phyloP scores from a whole-genome alignment of 2,888 invertebrate genomes.

The Caenorhabditis parvicauda region DNA sequence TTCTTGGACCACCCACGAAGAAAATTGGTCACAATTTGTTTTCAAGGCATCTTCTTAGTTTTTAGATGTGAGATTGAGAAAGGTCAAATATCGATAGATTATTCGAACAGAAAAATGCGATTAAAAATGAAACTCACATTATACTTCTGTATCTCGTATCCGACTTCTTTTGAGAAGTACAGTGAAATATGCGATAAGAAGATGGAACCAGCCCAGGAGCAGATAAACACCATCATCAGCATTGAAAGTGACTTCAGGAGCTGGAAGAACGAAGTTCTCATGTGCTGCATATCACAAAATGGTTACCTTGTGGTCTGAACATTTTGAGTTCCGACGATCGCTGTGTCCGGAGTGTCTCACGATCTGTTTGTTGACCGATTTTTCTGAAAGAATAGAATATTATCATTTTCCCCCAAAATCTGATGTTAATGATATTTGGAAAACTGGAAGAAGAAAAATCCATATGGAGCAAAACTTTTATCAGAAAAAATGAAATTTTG shows the following conservation, averaged over 20 bases:
- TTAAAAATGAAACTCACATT: constrained; percentile 25
- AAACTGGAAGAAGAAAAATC: too few species aligned
- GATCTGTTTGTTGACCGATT: constrained; percentile 13
- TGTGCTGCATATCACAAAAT: too few species aligned
- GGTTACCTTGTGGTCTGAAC: constrained; percentile 16
- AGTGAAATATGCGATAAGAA: constrained; percentile 21
- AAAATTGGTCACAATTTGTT: too few species aligned
- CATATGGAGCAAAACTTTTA: too few species aligned
- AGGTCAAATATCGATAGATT: too few species aligned
- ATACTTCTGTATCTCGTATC: constrained; percentile 26
- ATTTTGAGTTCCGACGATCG: constrained; percentile 20
- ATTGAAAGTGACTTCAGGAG: constrained; percentile 20
- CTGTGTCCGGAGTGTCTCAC: constrained; percentile 20
- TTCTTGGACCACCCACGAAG: too few species aligned
- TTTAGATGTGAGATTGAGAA: too few species aligned
- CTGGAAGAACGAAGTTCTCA: too few species aligned
- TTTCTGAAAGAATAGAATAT: constrained; percentile 7
- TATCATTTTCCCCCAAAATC: background rate
- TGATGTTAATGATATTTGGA: too few species aligned
- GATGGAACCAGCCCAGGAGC: constrained; percentile 24
- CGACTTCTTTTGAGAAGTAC: constrained; percentile 17
- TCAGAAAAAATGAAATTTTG: too few species aligned
- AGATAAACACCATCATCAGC: constrained; percentile 23
- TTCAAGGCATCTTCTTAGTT: too few species aligned
- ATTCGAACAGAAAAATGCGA: too few species aligned